Base-by-base conservation (phyloP, 2,113 vertebrate species). In the Podocnemis expansa region DNA sequence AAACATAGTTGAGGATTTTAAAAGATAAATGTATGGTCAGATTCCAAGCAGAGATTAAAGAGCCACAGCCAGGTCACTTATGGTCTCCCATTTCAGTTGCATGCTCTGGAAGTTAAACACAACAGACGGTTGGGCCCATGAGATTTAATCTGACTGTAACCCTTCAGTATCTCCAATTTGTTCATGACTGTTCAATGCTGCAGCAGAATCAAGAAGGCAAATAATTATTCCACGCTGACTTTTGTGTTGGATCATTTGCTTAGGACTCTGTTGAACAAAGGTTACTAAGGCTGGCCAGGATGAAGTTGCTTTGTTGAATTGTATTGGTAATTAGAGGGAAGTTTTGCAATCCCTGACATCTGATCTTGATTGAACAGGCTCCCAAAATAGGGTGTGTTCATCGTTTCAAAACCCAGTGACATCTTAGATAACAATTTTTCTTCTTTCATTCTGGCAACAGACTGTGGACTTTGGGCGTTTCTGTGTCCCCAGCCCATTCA, bases 261-360 rank as follows among this genome's bases (percentile, higher is more conserved):
- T 96, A 82, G 54, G 78, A 94, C 82, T 93, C 91, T 70, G n/a
- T 38, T 95, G 93, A 75, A 12, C 91, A 88, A 82, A 80, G 89
- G 91, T 80, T 49, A 94, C 95, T 95, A 54, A 88, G 89, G 91
- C 79, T 93, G 90, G 93, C 75, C 58, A 94, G 91, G 88, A 96
- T 96, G 96, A 96, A 94, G 41, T 29, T 84, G 91, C 94, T 91
- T 85, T 96, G 93, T 91, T 97, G 96, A 96, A 84, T 82, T 90
- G 91, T 6, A 24, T 45, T 89, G 83, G 85, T 97, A 89, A 91
- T 93, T 95, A 94, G 80, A 81, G 51, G 80, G 9, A 54, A 51
- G 41, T 82, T 93, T 93, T 96, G 95, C 94, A 90, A 25, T 97
- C 91, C 90, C 90, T 94, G 85, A 89, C 93, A 90, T 96, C 82